Evolutionary conservation across 2,888 invertebrate species (phyloP).

Genomic region (Yponomeuta plumbellus): DNA sequence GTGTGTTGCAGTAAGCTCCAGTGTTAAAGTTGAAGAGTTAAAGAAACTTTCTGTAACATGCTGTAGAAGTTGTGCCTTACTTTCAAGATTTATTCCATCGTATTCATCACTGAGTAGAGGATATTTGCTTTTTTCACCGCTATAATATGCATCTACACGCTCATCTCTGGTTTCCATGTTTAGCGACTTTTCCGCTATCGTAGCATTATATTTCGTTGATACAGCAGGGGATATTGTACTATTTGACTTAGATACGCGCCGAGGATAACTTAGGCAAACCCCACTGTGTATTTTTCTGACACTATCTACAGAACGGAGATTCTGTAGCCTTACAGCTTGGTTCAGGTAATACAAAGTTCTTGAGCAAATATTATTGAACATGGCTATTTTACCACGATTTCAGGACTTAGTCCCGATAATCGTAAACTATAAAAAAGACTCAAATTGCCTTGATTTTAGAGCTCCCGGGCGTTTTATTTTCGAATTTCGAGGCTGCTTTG

Average conservation of each 20-base stretch:
- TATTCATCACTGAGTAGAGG: conserved; percentile 76
- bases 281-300: conserved; percentile 47
- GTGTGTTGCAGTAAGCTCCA: not conserved
- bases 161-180: conserved; percentile 85
- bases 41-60: not conserved
- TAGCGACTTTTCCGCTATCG: conserved; percentile 81
- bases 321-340: conserved; percentile 17
- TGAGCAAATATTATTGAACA: conserved; percentile 32
- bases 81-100: conserved; percentile 75
- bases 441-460: too few relatives aligned
- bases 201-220: conserved; percentile 80
- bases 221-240: conserved; percentile 61
- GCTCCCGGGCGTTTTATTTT: too few relatives aligned
- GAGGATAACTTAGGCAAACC: conserved; percentile 53
- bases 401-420: too few relatives aligned
- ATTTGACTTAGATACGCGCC: conserved; percentile 52
- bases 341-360: conserved; percentile 24
- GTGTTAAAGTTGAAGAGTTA: not conserved
- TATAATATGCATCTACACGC: conserved; percentile 28
- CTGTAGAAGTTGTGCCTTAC: conserved; percentile 57
- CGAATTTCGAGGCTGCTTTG: too few relatives aligned
- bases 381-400: conserved; percentile 19
- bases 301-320: conserved; percentile 28
- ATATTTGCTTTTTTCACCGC: conserved; percentile 38
- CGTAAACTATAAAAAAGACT: too few relatives aligned